phyloP scores from a whole-genome alignment of 2,888 invertebrate species.

The Hypsopygia costalis region DNA sequence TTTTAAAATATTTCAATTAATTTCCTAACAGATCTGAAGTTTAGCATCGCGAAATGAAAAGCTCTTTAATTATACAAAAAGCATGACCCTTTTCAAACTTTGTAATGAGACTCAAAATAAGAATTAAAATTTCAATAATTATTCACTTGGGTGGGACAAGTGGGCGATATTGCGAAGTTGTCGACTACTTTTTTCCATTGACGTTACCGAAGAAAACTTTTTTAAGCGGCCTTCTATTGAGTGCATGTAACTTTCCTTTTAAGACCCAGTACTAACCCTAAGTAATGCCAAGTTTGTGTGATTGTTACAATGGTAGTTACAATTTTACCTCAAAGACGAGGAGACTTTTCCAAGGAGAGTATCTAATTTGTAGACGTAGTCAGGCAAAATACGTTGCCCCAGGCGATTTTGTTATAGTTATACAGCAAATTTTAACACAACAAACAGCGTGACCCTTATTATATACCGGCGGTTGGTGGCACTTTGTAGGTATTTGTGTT shows the following conservation, averaged over 20 bases:
- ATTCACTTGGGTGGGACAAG: slow-evolving; percentile 52
- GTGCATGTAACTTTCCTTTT: slow-evolving; percentile 63
- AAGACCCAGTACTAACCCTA: slow-evolving; percentile 33
- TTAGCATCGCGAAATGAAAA: slow-evolving; percentile 35
- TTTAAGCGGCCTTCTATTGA: slow-evolving; percentile 52
- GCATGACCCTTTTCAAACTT: slow-evolving; percentile 49
- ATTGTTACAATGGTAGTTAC: slow-evolving; percentile 30
- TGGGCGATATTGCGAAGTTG: slow-evolving; percentile 58
- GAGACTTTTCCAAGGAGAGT: too few species aligned
- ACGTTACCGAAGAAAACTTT: slow-evolving; percentile 42
- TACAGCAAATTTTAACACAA: too few species aligned
- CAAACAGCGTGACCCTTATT: too few species aligned
- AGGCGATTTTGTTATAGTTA: too few species aligned
- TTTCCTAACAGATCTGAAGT: slow-evolving; percentile 24
- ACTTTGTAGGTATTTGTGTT: too few species aligned
- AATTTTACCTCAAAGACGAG: not conserved
- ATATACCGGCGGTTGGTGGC: too few species aligned
- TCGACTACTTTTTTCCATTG: slow-evolving; percentile 41
- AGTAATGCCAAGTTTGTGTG: slow-evolving; percentile 46
- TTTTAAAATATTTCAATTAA: slow-evolving; percentile 31
- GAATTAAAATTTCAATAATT: slow-evolving; percentile 56
- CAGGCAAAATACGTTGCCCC: too few species aligned
- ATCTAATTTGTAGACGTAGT: too few species aligned
- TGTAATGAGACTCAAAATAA: slow-evolving; percentile 50
- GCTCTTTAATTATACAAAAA: slow-evolving; percentile 51